Conservation (phyloP, 2,113 vertebrate species). For the Barbus barbus region DNA sequence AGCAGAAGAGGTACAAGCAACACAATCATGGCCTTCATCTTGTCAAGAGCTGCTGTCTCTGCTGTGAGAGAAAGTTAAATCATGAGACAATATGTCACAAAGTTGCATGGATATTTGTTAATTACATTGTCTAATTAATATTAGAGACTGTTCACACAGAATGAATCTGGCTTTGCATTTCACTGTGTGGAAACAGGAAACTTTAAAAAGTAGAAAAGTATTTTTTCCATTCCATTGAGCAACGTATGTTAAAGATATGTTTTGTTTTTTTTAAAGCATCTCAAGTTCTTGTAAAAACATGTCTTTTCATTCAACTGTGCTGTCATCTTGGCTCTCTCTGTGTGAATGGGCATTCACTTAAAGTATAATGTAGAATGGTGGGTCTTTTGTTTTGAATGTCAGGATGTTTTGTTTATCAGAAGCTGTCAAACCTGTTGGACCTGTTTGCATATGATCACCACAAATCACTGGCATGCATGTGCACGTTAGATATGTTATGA, state of each 20-base stretch:
- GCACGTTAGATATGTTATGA: background rate
- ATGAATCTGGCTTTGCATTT: background rate
- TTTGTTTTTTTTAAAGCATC: background rate
- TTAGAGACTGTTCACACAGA: background rate
- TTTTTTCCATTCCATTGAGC: background rate
- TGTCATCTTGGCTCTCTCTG: background rate
- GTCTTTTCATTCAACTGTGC: background rate
- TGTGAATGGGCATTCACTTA: background rate
- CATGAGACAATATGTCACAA: background rate
- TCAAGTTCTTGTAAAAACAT: background rate
- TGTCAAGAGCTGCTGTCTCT: background rate
- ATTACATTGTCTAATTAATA: too few relatives aligned
- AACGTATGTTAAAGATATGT: background rate
- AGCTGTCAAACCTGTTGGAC: conserved; percentile 4
- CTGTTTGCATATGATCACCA: background rate
- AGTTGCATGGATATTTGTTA: background rate
- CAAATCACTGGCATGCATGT: background rate
- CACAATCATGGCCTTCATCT: conserved; percentile 50
- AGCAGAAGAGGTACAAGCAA: conserved; percentile 63
- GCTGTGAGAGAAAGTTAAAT: background rate
- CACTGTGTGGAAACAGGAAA: background rate
- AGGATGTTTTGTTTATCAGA: background rate
- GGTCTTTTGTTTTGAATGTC: background rate
- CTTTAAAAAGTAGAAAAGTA: background rate
- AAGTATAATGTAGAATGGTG: background rate